phyloP scores from a whole-genome alignment of 2,113 vertebrate genomes.

The Notothenia coriiceps region DNA sequence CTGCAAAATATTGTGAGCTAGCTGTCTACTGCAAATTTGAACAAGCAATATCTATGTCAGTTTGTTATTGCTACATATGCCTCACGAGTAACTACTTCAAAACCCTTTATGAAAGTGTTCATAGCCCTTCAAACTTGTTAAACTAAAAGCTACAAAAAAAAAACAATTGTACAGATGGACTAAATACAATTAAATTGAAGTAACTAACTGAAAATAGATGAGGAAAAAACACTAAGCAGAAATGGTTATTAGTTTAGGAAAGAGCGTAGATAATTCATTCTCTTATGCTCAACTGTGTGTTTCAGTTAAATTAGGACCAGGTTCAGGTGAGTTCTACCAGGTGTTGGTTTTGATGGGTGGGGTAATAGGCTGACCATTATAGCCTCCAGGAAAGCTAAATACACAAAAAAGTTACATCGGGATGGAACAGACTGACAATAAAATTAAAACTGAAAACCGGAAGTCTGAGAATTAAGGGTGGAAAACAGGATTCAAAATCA shows the following conservation, averaged over 20 bases:
- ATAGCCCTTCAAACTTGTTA: slow-evolving; percentile 77
- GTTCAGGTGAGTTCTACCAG: slow-evolving; percentile 40
- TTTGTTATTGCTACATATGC: slow-evolving; percentile 80
- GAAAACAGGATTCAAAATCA: slow-evolving; percentile 38
- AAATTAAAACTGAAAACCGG: slow-evolving; percentile 30
- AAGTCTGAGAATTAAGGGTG: slow-evolving; percentile 11
- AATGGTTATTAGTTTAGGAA: slow-evolving; percentile 35
- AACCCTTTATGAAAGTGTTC: slow-evolving; percentile 53
- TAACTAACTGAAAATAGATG: slow-evolving; percentile 6
- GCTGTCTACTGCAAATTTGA: slow-evolving; percentile 44
- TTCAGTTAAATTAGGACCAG: slow-evolving; percentile 43
- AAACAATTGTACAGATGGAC: slow-evolving; percentile 26
- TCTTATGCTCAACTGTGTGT: slow-evolving; percentile 14
- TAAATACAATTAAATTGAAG: slow-evolving; percentile 19
- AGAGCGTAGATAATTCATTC: slow-evolving; percentile 33
- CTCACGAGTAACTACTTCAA: slow-evolving; percentile 44
- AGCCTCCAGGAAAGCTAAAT: slow-evolving; percentile 23
- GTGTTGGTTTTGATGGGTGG: slow-evolving; percentile 5
- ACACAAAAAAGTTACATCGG: slow-evolving; percentile 36
- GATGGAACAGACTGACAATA: slow-evolving; percentile 20
- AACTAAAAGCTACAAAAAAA: slow-evolving; percentile 29
- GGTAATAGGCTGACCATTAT: slow-evolving; percentile 21
- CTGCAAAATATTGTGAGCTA: slow-evolving; percentile 63
- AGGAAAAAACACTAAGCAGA: not conserved
- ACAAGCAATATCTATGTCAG: slow-evolving; percentile 34